Evolutionary conservation across 2,797 vertebrate species (phyloP).

Genomic region (Trachurus trachurus): DNA sequence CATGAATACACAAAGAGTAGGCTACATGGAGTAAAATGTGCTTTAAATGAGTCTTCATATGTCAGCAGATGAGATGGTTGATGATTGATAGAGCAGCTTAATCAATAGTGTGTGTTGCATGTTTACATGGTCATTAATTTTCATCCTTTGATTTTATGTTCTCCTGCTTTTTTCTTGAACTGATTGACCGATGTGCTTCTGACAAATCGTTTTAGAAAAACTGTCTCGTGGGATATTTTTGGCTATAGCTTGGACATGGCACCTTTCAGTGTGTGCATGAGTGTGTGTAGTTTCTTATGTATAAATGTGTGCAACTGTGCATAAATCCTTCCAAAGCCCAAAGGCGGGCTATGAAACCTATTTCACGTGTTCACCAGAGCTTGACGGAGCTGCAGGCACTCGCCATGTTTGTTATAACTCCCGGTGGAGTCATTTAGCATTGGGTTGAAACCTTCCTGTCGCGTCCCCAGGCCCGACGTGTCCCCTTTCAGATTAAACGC

Average conservation of each 20-base stretch:
- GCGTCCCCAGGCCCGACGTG: slow-evolving; percentile 36
- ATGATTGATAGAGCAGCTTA: not conserved
- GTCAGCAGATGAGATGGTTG: not conserved
- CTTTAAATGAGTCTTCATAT: slow-evolving; percentile 5
- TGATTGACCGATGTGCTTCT: no score
- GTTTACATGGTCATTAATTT: not conserved
- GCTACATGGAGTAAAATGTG: not conserved
- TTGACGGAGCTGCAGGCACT: slow-evolving; percentile 48
- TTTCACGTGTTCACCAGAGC: slow-evolving; percentile 61
- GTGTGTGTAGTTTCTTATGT: not conserved
- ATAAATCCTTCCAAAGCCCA: slow-evolving; percentile 36
- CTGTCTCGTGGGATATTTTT: not conserved
- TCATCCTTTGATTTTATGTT: not conserved
- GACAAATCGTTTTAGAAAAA: not conserved
- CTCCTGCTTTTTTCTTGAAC: not conserved
- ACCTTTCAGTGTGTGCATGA: not conserved
- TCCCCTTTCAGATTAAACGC: slow-evolving; percentile 39
- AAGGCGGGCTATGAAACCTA: slow-evolving; percentile 54
- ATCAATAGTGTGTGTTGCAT: not conserved
- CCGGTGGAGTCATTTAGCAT: slow-evolving; percentile 52
- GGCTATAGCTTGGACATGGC: not conserved
- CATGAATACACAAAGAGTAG: not conserved
- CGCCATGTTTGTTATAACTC: slow-evolving; percentile 58
- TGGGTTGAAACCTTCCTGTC: slow-evolving; percentile 28
- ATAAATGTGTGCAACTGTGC: slow-evolving; percentile 11